Conservation (phyloP, 1,140 invertebrate genomes). For the Drosophila tristis region DNA sequence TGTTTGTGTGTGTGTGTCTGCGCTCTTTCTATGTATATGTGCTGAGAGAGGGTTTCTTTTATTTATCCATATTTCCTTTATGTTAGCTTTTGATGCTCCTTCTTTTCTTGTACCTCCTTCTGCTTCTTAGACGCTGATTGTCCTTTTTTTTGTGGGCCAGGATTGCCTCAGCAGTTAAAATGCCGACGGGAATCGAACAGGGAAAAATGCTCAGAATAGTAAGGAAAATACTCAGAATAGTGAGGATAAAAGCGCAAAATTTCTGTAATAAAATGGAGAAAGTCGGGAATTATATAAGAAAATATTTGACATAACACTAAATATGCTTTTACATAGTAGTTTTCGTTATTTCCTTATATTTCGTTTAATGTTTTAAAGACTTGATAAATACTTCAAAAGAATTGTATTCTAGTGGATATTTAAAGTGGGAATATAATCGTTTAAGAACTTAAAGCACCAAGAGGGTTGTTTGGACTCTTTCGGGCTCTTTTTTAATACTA, state of each 20-base stretch:
- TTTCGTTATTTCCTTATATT: too few relatives aligned
- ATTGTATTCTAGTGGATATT: too few relatives aligned
- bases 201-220: neutral
- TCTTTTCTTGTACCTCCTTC: conserved; percentile 3
- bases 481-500: too few relatives aligned
- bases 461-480: too few relatives aligned
- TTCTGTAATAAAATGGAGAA: too few relatives aligned
- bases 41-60: conserved; percentile 41
- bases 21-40: neutral
- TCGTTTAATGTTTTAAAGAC: too few relatives aligned
- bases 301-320: too few relatives aligned
- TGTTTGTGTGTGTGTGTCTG: conserved; percentile 4
- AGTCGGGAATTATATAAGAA: too few relatives aligned
- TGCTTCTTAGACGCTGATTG: conserved; percentile 22
- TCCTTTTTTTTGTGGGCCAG: conserved; percentile 46
- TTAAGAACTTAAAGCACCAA: too few relatives aligned
- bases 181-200: conserved; percentile 53
- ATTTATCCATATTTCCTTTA: conserved; percentile 72
- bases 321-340: too few relatives aligned
- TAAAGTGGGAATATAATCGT: too few relatives aligned
- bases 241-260: neutral
- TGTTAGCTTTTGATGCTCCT: conserved; percentile 31
- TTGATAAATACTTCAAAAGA: too few relatives aligned
- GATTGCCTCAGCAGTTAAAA: conserved; percentile 20
- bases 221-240: neutral